Evolutionary conservation across 2,797 vertebrate species (phyloP), one percentile per base, ranked within the genome.

Genomic region (Alca torda): DNA sequence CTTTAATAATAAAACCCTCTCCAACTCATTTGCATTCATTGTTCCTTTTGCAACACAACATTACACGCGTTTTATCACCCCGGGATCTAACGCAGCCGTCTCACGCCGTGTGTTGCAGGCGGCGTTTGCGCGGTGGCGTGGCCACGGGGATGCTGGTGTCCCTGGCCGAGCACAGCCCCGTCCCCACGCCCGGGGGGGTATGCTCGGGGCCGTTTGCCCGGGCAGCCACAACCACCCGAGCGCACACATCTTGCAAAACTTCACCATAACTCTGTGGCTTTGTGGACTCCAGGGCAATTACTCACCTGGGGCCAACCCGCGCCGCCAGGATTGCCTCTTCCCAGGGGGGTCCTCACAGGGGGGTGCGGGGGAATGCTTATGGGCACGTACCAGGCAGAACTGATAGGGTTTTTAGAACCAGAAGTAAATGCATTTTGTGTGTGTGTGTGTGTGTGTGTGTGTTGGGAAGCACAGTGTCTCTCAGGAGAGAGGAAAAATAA

Each of bases 1-100:
- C 93, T 94, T 89, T 94, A 96, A 96, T 95, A 96, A 95, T 15
- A 73, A 93, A 86, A 45, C 41, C 90, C 93, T 91, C 83, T 70
- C 91, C 89, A 25, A 3, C 59, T 86, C 95, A 63, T 96, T 95
- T 91, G 4, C 96, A 91, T 91, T 63, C 95, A 45, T 74, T 26
- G 87, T 59, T 90, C 83, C 93, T 86, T 68, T 54, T 50, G 87
- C 94, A 86, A 43, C 79, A 41, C 94, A 43, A 16, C 96, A 14
- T 87, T 45, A 37, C 70, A 11, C 77, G 1, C 3, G 12, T 30
- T 67, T 26, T 6, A 28, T 18, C 75, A 23, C 59, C 61, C 57
- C 11, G 10, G 64, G 43, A 67, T 64, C 43, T 25, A 18, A 13
- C 0, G 4, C 13, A 2, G n/a, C 23, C 12, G 5, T 53, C 54